phyloP scores from a whole-genome alignment of 2,113 vertebrate genomes.

The Ceyx margarethae region DNA sequence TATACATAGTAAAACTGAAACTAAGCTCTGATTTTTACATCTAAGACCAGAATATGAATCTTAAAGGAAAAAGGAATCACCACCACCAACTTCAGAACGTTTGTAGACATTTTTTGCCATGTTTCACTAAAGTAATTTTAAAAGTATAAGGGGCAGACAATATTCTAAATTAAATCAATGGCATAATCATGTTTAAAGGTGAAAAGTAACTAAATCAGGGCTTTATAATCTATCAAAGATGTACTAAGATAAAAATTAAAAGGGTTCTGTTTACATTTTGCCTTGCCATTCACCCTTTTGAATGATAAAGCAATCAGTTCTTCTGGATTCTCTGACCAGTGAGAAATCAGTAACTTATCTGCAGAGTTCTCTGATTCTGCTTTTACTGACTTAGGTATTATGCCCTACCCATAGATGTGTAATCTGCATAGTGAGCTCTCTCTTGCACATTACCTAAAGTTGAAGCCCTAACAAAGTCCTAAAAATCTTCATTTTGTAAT shows the following conservation, averaged over 20 bases:
- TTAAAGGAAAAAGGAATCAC: background rate
- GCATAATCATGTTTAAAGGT: background rate
- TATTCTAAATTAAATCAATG: background rate
- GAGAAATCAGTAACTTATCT: background rate
- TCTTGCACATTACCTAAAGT: background rate
- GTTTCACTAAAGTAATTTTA: background rate
- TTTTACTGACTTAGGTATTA: background rate
- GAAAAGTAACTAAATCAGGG: background rate
- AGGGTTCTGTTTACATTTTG: background rate
- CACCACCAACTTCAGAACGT: background rate
- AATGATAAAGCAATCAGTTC: background rate
- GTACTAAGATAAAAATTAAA: background rate
- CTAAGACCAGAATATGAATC: background rate
- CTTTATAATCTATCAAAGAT: background rate
- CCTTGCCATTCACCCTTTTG: background rate
- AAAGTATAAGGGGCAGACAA: background rate
- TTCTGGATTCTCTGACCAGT: background rate
- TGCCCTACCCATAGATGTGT: background rate
- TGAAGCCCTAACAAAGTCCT: background rate
- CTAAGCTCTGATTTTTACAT: background rate
- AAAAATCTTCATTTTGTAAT: background rate
- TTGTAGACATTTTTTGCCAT: background rate
- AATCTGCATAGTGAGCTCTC: background rate
- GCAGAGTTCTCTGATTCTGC: background rate
- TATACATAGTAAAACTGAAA: background rate